Conservation (phyloP, 2,113 vertebrate species). For the Bubo blakistoni region DNA sequence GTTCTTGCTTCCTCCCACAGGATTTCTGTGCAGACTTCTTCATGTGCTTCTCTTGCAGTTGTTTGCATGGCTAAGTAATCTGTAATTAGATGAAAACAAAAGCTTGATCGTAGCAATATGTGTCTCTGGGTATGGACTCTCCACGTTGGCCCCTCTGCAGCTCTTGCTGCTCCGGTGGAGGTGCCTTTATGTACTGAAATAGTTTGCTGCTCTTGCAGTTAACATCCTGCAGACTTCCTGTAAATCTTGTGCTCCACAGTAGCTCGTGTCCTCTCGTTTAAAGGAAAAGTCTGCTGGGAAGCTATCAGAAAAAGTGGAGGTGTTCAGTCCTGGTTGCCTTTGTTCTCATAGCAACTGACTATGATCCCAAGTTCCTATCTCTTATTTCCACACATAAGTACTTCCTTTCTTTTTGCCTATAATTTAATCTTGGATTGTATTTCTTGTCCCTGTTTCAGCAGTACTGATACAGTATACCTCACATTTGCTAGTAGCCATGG, state of each 20-base stretch:
- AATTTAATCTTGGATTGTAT: not conserved
- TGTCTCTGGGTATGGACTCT: not conserved
- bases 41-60: not conserved
- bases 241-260: not conserved
- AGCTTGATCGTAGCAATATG: rapidly evolving
- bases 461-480: too few relatives aligned
- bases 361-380: not conserved
- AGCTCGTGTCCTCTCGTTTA: not conserved
- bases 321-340: not conserved
- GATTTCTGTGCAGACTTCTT: not conserved
- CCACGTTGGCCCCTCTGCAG: not conserved
- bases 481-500: too few relatives aligned
- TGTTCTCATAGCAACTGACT: not conserved
- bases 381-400: not conserved
- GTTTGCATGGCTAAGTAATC: not conserved
- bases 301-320: not conserved
- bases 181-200: not conserved
- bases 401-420: not conserved
- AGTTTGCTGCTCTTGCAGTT: not conserved
- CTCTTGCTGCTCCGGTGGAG: not conserved
- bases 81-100: not conserved
- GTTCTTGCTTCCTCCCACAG: not conserved
- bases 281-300: not conserved
- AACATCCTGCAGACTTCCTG: not conserved
- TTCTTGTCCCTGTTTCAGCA: not conserved